Evolutionary conservation across 1,140 invertebrate genomes (phyloP).

Genomic region (Drosophila bocqueti): DNA sequence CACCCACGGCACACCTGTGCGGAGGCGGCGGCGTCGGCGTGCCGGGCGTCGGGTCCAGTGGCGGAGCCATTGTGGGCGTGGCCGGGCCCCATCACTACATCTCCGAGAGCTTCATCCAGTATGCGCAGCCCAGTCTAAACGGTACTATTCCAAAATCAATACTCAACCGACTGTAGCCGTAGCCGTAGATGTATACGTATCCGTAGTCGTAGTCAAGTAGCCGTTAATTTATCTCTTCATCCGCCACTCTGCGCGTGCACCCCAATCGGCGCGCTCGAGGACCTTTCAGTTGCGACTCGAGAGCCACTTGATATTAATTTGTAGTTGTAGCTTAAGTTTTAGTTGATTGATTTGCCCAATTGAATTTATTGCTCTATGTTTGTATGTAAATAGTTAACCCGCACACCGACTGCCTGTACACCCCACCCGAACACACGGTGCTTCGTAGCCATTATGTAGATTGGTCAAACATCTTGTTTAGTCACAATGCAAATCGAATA

Average conservation of each 20-base stretch:
- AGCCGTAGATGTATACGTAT: constrained; percentile 19
- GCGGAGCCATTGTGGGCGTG: constrained; percentile 62
- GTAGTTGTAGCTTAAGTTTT: constrained; percentile 62
- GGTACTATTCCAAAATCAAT: constrained; percentile 85
- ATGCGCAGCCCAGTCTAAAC: constrained; percentile 85
- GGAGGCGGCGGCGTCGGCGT: constrained; percentile 27
- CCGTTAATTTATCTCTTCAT: constrained; percentile 28
- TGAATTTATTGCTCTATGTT: constrained; percentile 45
- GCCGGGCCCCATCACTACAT: constrained; percentile 84
- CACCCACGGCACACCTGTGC: constrained; percentile 67
- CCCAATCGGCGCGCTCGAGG: constrained; percentile 44
- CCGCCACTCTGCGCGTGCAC: constrained; percentile 41
- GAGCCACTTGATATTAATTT: constrained; percentile 56
- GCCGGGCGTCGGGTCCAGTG: constrained; percentile 27
- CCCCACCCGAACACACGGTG: constrained; percentile 6
- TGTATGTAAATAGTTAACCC: constrained; percentile 35
- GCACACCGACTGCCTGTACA: constrained; percentile 37
- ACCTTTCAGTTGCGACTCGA: constrained; percentile 51
- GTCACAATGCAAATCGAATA: constrained; percentile 50
- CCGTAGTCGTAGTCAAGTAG: constrained; percentile 38
- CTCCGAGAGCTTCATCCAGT: constrained; percentile 85
- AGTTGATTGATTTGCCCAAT: constrained; percentile 67
- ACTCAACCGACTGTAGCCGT: constrained; percentile 77
- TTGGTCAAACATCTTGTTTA: constrained; percentile 39
- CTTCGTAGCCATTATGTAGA: constrained; percentile 42